These are phyloP conservation scores for Hypotaenidia okinawae DNA, from an alignment of 2,797 vertebrate genomes.

Conservation along the genomic window DNA sequence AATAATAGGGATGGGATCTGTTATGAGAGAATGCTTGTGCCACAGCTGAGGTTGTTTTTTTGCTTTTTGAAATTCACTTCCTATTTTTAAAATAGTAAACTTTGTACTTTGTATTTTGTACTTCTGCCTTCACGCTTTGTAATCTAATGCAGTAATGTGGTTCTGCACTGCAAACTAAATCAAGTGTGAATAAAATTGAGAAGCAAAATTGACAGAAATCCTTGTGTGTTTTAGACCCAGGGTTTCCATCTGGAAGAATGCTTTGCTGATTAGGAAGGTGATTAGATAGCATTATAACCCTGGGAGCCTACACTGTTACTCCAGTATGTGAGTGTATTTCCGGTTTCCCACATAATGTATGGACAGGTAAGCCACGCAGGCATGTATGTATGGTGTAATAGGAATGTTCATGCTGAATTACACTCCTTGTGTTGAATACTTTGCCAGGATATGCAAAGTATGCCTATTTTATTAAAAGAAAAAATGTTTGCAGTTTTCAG, in stretches of 20 bases:
- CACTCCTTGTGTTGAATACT: neutral
- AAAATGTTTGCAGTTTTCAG: neutral
- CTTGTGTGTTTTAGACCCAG: neutral
- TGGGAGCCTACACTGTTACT: neutral
- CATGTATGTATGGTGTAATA: too few species aligned
- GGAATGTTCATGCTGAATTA: neutral
- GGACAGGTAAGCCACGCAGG: neutral
- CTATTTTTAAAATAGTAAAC: neutral
- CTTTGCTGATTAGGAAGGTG: neutral
- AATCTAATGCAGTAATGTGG: neutral
- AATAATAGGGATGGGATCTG: neutral
- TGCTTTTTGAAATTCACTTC: neutral
- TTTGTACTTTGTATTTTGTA: neutral
- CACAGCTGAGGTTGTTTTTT: neutral
- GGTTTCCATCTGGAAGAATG: neutral
- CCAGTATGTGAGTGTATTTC: neutral
- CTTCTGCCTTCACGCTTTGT: neutral
- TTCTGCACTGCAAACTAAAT: neutral
- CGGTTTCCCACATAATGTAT: neutral
- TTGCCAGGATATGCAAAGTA: neutral
- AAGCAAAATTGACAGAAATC: neutral
- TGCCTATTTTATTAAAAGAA: neutral
- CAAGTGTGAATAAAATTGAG: neutral
- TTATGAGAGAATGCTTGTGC: neutral
- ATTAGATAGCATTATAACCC: neutral